These are phyloP conservation scores for Mythimna vitellina DNA, from an alignment of 2,888 invertebrate genomes.

Conservation along the genomic window DNA sequence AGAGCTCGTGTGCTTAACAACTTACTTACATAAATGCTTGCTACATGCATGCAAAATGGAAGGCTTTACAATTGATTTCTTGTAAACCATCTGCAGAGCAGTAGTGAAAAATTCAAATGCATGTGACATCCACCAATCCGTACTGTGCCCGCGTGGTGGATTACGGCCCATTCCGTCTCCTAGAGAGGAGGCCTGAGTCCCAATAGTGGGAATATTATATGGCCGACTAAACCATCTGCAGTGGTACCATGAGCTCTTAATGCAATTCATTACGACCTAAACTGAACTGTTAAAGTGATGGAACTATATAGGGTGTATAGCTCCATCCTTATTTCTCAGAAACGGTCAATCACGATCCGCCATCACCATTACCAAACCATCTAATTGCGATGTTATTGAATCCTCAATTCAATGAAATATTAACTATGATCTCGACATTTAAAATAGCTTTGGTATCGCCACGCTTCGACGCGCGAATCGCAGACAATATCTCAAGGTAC, in stretches of 20 bases:
- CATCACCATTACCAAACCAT: too few species aligned
- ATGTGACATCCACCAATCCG: too few species aligned
- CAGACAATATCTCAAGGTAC: neutral
- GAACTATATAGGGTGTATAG: too few species aligned
- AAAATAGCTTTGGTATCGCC: constrained; percentile 16
- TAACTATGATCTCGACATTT: constrained; percentile 18
- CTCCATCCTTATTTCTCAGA: neutral
- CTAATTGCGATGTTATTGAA: neutral
- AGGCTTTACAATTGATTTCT: neutral
- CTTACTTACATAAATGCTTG: neutral
- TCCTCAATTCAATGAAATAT: constrained; percentile 16
- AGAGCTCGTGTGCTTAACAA: neutral
- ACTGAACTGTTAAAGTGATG: too few species aligned
- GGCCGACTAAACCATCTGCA: neutral
- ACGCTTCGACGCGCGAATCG: neutral
- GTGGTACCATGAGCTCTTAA: too few species aligned
- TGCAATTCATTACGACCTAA: too few species aligned
- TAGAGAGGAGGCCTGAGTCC: too few species aligned
- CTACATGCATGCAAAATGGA: neutral
- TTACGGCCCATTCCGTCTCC: too few species aligned
- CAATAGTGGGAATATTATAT: too few species aligned
- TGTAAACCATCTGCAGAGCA: neutral
- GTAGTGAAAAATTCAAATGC: too few species aligned
- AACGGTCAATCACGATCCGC: neutral
- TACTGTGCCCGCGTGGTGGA: too few species aligned